Evolutionary conservation across 2,113 vertebrate genomes (phyloP), one percentile per base, ranked within the genome.

Genomic region (Leptosomus discolor): DNA sequence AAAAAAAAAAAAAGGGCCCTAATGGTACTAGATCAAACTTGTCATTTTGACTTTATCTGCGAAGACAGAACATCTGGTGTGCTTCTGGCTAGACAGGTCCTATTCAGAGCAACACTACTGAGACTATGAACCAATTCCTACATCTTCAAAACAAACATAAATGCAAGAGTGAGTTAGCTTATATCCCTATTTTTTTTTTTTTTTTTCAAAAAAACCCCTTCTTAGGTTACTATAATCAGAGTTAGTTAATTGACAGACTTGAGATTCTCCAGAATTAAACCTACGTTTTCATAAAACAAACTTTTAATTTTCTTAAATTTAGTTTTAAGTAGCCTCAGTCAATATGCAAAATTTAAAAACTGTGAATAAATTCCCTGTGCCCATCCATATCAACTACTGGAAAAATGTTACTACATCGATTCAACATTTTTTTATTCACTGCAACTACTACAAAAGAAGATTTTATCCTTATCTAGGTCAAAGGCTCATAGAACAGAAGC

Each of bases 41-140:
- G n/a, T 29, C 12, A 32, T 91, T 94, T 88, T 93, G 43, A 94
- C 73, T 96, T 94, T 54, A 96, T 90, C 75, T 87, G 69, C 37
- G 26, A 75, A 94, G 83, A 93, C 68, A 79, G 48, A 94, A 76
- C 88, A 94, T 78, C 80, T 92, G 83, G 34, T 56, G 39, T 64
- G 73, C 77, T 94, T 87, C 86, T 91, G 77, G 76, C 80, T 89
- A 89, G 19, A 82, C 19, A 91, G 45, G 43, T 58, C 43, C 48
- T 85, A 56, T 43, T 61, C 70, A 86, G 39, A 94, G 43, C 74
- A 89, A 60, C 58, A 65, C 61, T 56, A 53, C n/a, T 41, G 39
- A 87, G 60, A 64, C 50, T 57, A 71, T 34, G 48, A 82, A 64
- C 21, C 36, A 84, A 74, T 39, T 74, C 63, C 50, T 92, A 46